Evolutionary conservation across 2,888 invertebrate species (phyloP), one percentile per base, ranked within the genome.

Genomic region (Lamellibrachia satsuma): DNA sequence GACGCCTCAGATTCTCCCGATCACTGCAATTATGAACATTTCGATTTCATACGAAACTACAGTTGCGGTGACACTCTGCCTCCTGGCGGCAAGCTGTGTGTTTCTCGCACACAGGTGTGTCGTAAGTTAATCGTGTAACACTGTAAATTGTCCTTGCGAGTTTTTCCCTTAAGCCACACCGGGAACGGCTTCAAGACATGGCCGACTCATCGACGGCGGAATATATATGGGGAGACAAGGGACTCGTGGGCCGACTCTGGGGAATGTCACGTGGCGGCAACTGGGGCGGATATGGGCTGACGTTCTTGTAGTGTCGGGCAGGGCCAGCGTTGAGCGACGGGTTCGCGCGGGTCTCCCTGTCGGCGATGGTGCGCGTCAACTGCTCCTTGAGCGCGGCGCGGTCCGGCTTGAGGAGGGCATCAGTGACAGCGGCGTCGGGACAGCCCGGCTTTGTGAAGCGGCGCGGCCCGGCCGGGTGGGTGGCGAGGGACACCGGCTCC

Each of bases 371-470:
- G 75, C 75, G 75, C 15, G 75, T n/a, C 1, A 75, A 4, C 75
- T 75, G 75, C 22, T 2, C 75, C 75, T 75, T 75, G 75, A 75
- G 75, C 39, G 39, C 39, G 39, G 39, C 0, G 39, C 39, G 0
- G n/a, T n/a, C n/a, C 75, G 75, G 75, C 75, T 15, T 22, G 22
- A 75, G n/a, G 15, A 75, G 75, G 15, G 75, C 75, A 22, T 75
- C 75, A n/a, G 75, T 75, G 75, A n/a, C 75, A 3, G 15, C 75
- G 22, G 15, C 75, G 75, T 75, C 75, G 22, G 15, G 22, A n/a
- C 75, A 75, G 15, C 75, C 75, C 75, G 75, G 75, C 22, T 75
- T 75, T n/a, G 75, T 75, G 75, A 75, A 75, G 75, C 75, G 75
- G 22, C 75, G 75, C 15, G 75, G 75, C 15, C 75, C 75, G 22